A percentile compares a stretch with the other conserved stretches of the same genome.
These are phyloP conservation scores for Phoebastria nigripes DNA, from an alignment of 2,797 vertebrate species.

Conservation along the genomic window DNA sequence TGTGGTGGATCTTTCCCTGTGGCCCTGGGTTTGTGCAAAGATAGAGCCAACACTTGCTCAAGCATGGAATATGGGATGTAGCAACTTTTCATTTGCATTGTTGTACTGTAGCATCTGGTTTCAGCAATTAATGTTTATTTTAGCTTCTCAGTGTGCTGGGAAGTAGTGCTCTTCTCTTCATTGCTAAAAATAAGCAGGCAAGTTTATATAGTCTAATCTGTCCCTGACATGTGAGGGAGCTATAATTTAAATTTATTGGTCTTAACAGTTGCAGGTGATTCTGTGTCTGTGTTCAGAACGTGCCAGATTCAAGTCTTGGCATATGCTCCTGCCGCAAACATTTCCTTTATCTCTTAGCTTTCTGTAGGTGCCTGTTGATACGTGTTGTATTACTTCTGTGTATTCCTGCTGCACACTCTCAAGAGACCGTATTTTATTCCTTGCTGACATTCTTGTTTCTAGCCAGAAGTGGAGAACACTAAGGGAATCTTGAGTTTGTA, in stretches of 20 bases:
- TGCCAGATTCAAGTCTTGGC: background rate
- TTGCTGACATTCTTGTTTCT: background rate
- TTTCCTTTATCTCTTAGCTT: background rate
- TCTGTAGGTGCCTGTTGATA: background rate
- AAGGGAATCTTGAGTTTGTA: background rate
- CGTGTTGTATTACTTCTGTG: background rate
- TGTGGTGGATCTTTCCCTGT: rapidly evolving
- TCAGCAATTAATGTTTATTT: background rate
- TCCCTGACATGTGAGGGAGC: background rate
- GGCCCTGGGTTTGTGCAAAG: background rate
- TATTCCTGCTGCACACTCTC: background rate
- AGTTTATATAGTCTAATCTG: background rate
- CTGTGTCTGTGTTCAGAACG: background rate
- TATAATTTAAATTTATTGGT: background rate
- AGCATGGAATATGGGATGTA: background rate
- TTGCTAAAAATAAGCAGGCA: background rate
- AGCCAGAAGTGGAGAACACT: background rate
- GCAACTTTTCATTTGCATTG: background rate
- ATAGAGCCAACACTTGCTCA: background rate
- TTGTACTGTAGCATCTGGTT: background rate
- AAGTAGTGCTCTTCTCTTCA: background rate
- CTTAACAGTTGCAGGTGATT: background rate
- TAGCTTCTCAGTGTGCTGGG: background rate
- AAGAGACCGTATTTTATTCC: background rate
- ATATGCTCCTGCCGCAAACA: background rate